These are phyloP conservation scores for Trachymyrmex cornetzi DNA, from an alignment of 1,140 invertebrate species.

Conservation along the genomic window DNA sequence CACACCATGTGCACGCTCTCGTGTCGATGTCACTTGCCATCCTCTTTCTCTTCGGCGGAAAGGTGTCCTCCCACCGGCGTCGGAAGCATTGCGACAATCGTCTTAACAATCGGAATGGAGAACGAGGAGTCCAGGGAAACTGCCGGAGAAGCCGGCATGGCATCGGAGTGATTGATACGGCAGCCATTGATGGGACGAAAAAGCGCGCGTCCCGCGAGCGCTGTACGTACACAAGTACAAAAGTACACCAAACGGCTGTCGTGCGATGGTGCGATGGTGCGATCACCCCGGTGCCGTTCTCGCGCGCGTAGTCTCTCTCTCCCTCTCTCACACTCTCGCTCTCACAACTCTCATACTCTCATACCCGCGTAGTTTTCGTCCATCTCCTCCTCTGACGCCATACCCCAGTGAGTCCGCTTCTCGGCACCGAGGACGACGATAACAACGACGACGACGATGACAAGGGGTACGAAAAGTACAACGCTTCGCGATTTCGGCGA, in stretches of 20 bases:
- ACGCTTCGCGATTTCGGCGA: background rate
- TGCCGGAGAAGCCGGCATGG: background rate
- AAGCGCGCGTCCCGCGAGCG: slow-evolving; percentile 83
- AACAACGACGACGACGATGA: background rate
- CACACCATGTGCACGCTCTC: slow-evolving; percentile 42
- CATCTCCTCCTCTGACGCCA: slow-evolving; percentile 93
- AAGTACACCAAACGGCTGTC: slow-evolving; percentile 40
- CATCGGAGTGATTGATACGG: slow-evolving; percentile 79
- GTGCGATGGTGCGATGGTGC: too few species aligned
- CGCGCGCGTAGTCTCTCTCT: background rate
- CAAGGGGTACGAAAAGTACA: background rate
- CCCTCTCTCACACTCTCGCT: background rate
- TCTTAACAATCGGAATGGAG: too few species aligned
- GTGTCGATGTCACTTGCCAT: background rate
- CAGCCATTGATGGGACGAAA: slow-evolving; percentile 83
- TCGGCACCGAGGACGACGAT: background rate
- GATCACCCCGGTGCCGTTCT: background rate
- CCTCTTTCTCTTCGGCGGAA: background rate
- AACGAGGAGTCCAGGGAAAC: too few species aligned
- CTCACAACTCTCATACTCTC: slow-evolving; percentile 86
- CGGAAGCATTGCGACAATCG: too few species aligned
- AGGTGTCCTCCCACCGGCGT: too few species aligned
- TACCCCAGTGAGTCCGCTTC: slow-evolving; percentile 77
- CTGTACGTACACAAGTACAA: background rate
- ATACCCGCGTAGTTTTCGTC: slow-evolving; percentile 93